Evolutionary conservation across 2,797 vertebrate species (phyloP).

Genomic region (Gymnothorax reevesii): DNA sequence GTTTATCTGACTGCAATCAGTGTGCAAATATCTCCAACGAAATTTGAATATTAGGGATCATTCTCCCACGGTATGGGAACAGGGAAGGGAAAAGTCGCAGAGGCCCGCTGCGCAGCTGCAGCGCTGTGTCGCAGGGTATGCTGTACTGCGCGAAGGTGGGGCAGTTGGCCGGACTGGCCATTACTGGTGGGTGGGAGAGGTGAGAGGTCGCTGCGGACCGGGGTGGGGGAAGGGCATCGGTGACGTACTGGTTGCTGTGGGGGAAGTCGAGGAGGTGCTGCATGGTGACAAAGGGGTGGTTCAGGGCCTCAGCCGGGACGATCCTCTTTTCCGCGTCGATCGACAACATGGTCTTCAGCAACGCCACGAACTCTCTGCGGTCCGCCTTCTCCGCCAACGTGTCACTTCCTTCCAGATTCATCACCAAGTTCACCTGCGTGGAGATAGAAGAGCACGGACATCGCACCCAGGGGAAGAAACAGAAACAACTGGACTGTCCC

Average conservation of each 20-base stretch:
- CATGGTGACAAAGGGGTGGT: conserved; percentile 96
- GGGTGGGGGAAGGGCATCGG: not conserved
- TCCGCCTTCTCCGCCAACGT: conserved; percentile 94
- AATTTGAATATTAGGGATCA: no score
- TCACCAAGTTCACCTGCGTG: conserved; percentile 93
- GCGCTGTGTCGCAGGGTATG: no score
- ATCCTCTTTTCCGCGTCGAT: conserved; percentile 96
- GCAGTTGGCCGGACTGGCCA: no score
- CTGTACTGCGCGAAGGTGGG: no score
- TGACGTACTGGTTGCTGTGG: conserved; percentile 93
- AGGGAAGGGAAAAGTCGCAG: no score
- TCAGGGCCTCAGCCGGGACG: conserved; percentile 86
- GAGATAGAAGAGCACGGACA: not conserved
- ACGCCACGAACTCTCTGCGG: conserved; percentile 91
- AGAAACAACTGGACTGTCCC: not conserved
- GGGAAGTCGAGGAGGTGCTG: conserved; percentile 97
- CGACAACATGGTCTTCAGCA: conserved; percentile 97
- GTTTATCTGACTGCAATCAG: no score
- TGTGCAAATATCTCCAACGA: no score
- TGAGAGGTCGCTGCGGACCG: not conserved
- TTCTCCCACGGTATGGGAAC: no score
- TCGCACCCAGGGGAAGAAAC: not conserved
- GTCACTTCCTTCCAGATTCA: conserved; percentile 98
- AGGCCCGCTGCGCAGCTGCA: no score
- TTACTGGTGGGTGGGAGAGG: not conserved